Conservation (phyloP, 2,113 vertebrate species). For the Trinectes maculatus region DNA sequence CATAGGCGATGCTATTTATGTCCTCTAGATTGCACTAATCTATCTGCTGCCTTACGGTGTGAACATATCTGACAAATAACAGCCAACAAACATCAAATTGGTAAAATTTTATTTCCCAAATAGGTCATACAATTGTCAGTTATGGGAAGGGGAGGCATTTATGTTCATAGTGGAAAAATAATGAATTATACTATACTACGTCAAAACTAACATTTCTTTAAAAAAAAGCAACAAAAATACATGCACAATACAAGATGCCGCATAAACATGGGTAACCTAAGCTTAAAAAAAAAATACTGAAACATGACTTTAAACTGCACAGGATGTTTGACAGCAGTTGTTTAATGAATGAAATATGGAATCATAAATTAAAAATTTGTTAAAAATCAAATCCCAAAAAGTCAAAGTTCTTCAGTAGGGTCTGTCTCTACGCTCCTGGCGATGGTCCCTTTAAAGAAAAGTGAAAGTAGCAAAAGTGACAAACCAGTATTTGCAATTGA, state of each 20-base stretch:
- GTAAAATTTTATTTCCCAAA: constrained; percentile 79
- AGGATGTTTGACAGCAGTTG: constrained; percentile 61
- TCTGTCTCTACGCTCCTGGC: constrained; percentile 91
- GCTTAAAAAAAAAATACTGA: constrained; percentile 37
- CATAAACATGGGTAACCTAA: constrained; percentile 65
- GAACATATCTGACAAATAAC: background rate
- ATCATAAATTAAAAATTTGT: constrained; percentile 95
- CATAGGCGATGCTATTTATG: too few relatives aligned
- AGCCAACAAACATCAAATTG: constrained; percentile 44
- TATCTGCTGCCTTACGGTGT: background rate
- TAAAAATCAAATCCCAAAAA: constrained; percentile 92
- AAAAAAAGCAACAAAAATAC: constrained; percentile 49
- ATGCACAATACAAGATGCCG: constrained; percentile 67
- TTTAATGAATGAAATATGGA: constrained; percentile 84
- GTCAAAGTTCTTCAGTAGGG: constrained; percentile 84
- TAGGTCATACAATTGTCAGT: constrained; percentile 52
- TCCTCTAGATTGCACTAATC: too few relatives aligned
- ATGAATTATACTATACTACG: constrained; percentile 66
- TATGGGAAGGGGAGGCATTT: constrained; percentile 48
- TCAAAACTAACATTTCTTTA: constrained; percentile 62
- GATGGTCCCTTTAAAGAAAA: constrained; percentile 85
- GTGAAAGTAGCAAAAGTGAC: background rate
- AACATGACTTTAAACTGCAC: constrained; percentile 58
- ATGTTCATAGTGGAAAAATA: constrained; percentile 60
- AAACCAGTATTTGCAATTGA: background rate